Conservation (phyloP, 2,797 vertebrate species). For the Chiloscyllium punctatum region DNA sequence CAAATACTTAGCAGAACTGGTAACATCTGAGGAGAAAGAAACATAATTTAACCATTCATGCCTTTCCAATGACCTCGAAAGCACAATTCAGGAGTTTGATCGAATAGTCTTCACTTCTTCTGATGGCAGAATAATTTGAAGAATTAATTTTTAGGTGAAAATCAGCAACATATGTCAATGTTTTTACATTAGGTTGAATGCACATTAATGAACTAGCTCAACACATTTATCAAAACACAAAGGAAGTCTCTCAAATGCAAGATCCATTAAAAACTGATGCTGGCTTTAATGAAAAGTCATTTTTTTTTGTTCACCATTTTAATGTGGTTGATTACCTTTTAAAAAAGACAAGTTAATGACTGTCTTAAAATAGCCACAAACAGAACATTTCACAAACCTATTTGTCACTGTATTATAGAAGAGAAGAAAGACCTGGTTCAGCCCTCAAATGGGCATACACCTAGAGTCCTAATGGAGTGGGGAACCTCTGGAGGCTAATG, state of each 20-base stretch:
- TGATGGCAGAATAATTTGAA: not conserved
- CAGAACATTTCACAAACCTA: not conserved
- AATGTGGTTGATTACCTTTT: not conserved
- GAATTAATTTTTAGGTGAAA: not conserved
- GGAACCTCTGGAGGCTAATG: not conserved
- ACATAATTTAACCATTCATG: not conserved
- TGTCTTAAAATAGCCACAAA: not conserved
- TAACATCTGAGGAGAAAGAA: not conserved
- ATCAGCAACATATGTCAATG: not conserved
- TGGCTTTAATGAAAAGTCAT: not conserved
- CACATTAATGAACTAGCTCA: not conserved
- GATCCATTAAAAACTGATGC: not conserved
- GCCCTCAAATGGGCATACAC: not conserved
- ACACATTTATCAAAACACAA: not conserved
- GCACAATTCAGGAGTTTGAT: not conserved
- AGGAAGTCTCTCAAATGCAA: not conserved
- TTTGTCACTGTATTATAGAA: not conserved
- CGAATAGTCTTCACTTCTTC: not conserved
- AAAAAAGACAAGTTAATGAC: not conserved
- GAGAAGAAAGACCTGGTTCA: not conserved
- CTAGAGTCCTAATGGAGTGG: too few species aligned
- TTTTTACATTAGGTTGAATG: not conserved
- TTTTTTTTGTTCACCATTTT: not conserved
- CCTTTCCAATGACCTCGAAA: not conserved
- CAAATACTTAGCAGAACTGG: not conserved